Conservation (phyloP, 2,797 vertebrate genomes). For the Trachops cirrhosus region DNA sequence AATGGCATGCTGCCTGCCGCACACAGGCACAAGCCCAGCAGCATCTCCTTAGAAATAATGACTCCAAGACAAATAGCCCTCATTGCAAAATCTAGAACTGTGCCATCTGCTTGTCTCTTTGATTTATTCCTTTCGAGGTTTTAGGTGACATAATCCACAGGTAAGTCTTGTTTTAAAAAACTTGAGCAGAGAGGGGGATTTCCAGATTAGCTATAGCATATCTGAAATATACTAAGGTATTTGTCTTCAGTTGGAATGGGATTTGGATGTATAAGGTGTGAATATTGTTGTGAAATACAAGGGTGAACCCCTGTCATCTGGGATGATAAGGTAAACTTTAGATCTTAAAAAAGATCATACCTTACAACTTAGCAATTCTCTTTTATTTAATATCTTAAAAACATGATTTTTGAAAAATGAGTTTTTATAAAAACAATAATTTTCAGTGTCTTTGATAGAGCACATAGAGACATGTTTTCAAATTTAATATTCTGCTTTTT, state of each 20-base stretch:
- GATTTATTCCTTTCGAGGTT: slow-evolving; percentile 70
- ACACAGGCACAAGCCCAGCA: slow-evolving; percentile 70
- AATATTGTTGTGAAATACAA: neutral
- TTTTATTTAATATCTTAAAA: neutral
- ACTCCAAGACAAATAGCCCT: slow-evolving; percentile 73
- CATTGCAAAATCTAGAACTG: slow-evolving; percentile 72
- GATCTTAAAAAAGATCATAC: neutral
- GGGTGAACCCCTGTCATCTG: neutral
- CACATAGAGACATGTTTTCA: neutral
- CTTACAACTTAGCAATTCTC: neutral
- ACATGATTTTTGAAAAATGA: neutral
- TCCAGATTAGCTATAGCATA: neutral
- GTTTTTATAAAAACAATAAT: neutral
- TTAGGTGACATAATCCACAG: slow-evolving; percentile 65
- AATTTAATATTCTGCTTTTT: neutral
- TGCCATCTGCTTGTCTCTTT: slow-evolving; percentile 79
- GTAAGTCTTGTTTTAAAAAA: slow-evolving; percentile 74
- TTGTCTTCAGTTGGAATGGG: neutral
- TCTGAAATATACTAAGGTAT: neutral
- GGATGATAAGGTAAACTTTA: neutral
- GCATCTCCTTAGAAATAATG: slow-evolving; percentile 80
- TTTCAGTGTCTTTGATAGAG: neutral
- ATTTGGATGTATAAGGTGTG: slow-evolving; percentile 17
- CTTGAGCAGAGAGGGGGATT: neutral
- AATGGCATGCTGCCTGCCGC: slow-evolving; percentile 79